Evolutionary conservation across 2,113 vertebrate genomes (phyloP).

Genomic region (Bujurquina vittata): DNA sequence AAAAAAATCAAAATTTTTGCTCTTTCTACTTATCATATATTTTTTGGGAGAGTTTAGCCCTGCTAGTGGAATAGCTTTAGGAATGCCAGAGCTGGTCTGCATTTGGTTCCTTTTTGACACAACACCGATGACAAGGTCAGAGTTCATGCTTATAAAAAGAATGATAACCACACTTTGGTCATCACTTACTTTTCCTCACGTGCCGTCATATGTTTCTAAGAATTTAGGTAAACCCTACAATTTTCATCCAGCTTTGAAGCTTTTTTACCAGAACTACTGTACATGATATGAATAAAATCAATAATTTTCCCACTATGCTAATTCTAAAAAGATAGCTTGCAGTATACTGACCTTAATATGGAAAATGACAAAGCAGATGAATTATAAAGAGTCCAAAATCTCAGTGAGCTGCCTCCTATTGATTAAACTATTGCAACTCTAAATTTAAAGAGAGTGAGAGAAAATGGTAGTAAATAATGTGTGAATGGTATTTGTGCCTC

Average conservation of each 20-base stretch:
- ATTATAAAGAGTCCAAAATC: no score
- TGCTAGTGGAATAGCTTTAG: not conserved
- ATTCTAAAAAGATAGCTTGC: not conserved
- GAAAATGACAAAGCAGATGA: no score
- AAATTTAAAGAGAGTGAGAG: no score
- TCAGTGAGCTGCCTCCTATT: no score
- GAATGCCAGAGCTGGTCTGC: not conserved
- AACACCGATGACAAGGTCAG: not conserved
- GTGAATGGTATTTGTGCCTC: not conserved
- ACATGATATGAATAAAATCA: not conserved
- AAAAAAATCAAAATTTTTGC: not conserved
- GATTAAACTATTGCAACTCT: no score
- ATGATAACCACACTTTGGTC: not conserved
- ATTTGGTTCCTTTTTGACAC: not conserved
- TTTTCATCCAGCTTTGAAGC: not conserved
- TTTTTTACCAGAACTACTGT: not conserved
- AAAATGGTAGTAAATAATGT: no score
- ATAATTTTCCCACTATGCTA: not conserved
- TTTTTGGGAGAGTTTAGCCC: not conserved
- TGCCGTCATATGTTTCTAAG: not conserved
- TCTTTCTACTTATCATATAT: not conserved
- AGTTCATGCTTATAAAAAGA: not conserved
- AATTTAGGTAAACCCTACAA: not conserved
- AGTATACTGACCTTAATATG: not conserved
- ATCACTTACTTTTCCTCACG: not conserved